phyloP scores from a whole-genome alignment of 2,797 vertebrate species.

The Pygocentrus nattereri region DNA sequence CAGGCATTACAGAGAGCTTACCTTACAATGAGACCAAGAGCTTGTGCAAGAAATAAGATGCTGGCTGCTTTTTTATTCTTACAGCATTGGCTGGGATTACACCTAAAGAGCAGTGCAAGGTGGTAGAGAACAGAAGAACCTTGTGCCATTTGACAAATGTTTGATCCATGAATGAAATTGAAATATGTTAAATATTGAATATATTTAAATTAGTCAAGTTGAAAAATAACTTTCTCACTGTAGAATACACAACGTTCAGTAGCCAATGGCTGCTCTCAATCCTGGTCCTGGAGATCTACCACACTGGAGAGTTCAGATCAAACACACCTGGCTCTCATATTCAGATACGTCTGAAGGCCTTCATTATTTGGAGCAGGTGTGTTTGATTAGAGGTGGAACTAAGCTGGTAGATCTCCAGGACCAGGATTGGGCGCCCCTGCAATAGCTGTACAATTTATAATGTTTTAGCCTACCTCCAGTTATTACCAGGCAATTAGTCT shows the following conservation, averaged over 20 bases:
- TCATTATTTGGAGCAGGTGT: no score
- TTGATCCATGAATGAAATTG: conserved; percentile 15
- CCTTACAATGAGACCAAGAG: conserved; percentile 63
- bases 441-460: not conserved
- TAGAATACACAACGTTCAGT: no score
- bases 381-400: no score
- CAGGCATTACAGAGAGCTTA: conserved; percentile 62
- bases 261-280: no score
- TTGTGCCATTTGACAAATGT: not conserved
- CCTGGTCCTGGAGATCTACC: no score
- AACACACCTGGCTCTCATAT: no score
- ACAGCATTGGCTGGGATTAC: conserved; percentile 26
- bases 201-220: not conserved
- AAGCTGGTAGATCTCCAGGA: no score
- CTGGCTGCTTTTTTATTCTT: conserved; percentile 48
- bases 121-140: conserved; percentile 20
- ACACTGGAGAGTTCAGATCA: no score
- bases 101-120: conserved; percentile 17
- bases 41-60: conserved; percentile 50
- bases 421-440: no score
- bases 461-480: not conserved
- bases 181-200: conserved; percentile 15
- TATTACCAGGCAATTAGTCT: no score
- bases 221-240: no score
- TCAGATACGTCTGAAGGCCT: no score